Percentiles rank a stretch among this genome's conserved stretches.
phyloP scores from a whole-genome alignment of 2,797 vertebrate species.

The Denticeps clupeoides region DNA sequence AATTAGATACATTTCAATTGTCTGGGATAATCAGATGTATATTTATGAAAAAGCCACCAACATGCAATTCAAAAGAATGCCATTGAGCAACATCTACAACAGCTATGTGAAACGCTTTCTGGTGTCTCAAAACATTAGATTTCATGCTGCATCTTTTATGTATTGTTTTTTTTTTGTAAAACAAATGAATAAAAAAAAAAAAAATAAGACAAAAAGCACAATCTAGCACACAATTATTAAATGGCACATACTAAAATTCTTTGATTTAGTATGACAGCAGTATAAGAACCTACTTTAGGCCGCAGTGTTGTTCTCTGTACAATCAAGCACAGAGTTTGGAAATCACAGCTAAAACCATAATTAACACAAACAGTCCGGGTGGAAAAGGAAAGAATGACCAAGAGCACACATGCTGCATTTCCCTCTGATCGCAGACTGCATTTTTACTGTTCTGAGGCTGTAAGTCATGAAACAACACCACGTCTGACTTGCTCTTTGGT shows the following conservation, averaged over 20 bases:
- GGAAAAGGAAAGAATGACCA: conserved; percentile 11
- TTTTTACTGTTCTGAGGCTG: too few species aligned
- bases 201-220: too few species aligned
- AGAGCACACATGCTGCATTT: conserved; percentile 14
- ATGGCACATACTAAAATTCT: too few species aligned
- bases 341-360: conserved; percentile 36
- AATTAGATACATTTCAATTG: background rate
- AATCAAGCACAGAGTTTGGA: conserved; percentile 30
- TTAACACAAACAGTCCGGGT: conserved; percentile 30
- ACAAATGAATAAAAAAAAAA: too few species aligned
- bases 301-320: conserved; percentile 24
- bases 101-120: too few species aligned
- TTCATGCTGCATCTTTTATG: too few species aligned
- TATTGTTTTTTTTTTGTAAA: too few species aligned
- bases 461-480: too few species aligned
- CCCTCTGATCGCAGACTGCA: too few species aligned
- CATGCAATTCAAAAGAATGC: background rate
- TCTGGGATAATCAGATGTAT: background rate
- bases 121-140: too few species aligned
- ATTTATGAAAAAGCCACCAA: background rate
- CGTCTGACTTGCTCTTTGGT: too few species aligned
- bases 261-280: background rate
- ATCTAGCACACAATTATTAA: too few species aligned
- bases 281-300: background rate
- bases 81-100: background rate